Conservation (phyloP, 2,888 invertebrate genomes). For the Phengaris alcon region DNA sequence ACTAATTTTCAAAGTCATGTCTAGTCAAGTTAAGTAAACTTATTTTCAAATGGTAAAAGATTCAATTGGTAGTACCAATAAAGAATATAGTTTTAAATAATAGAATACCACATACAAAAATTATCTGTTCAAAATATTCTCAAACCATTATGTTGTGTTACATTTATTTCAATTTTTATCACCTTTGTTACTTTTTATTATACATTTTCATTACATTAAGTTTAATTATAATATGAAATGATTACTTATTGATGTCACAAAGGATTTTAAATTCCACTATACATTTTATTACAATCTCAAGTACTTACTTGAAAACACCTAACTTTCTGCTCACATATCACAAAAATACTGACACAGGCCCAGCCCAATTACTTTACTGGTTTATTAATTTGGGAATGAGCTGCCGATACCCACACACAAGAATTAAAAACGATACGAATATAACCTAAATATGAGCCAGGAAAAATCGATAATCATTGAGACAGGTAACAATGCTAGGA, state of each 20-base stretch:
- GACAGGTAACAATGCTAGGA: conserved; percentile 56
- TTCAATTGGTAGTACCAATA: too few species aligned
- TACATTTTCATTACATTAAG: background rate
- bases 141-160: too few species aligned
- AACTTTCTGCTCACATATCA: conserved; percentile 51
- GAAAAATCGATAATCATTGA: conserved; percentile 73
- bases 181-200: background rate
- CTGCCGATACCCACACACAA: conserved; percentile 53
- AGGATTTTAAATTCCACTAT: too few species aligned
- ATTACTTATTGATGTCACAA: conserved; percentile 24
- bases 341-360: conserved; percentile 60
- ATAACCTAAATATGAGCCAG: conserved; percentile 68
- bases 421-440: conserved; percentile 63
- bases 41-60: too few species aligned
- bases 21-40: too few species aligned
- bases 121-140: too few species aligned
- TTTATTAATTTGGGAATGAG: conserved; percentile 62
- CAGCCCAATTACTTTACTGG: conserved; percentile 49
- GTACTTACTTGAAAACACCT: conserved; percentile 43
- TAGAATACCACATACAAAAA: too few species aligned
- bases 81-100: too few species aligned
- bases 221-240: background rate
- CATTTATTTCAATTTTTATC: background rate
- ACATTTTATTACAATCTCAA: conserved; percentile 48
- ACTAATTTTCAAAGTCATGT: too few species aligned